A percentile compares a stretch with the other conserved stretches of the same genome.
Conservation (phyloP, 2,113 vertebrate species). For the Anguilla rostrata region DNA sequence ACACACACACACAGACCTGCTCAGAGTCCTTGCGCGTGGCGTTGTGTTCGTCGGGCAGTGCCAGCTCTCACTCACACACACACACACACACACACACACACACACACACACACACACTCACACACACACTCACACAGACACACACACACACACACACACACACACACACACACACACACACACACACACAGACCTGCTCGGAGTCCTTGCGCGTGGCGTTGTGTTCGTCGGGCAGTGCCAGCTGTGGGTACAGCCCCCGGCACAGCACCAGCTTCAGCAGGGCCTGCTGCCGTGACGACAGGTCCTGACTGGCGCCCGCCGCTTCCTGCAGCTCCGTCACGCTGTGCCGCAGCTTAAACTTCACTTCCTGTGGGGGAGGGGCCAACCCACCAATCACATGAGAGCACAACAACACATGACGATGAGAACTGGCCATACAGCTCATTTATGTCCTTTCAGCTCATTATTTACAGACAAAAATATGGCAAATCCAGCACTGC, state of each 20-base stretch:
- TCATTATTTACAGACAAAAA: background rate
- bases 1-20: too few species aligned
- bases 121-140: constrained; percentile 29
- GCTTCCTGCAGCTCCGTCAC: constrained; percentile 76
- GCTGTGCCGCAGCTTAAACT: constrained; percentile 87
- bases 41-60: too few species aligned
- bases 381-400: background rate
- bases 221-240: constrained; percentile 82
- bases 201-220: constrained; percentile 85
- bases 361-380: constrained; percentile 76
- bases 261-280: constrained; percentile 84
- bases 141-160: too few species aligned
- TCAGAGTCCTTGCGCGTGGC: too few species aligned
- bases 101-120: constrained; percentile 77
- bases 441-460: background rate
- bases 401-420: background rate
- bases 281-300: constrained; percentile 68
- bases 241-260: constrained; percentile 86
- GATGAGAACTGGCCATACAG: too few species aligned
- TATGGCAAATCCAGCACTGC: too few species aligned
- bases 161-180: constrained; percentile 30
- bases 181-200: constrained; percentile 74
- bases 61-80: too few species aligned
- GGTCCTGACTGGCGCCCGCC: constrained; percentile 58
- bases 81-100: too few species aligned